phyloP scores from a whole-genome alignment of 53 echinoderm and acorn worm genomes.

The Actinopyga echinites region DNA sequence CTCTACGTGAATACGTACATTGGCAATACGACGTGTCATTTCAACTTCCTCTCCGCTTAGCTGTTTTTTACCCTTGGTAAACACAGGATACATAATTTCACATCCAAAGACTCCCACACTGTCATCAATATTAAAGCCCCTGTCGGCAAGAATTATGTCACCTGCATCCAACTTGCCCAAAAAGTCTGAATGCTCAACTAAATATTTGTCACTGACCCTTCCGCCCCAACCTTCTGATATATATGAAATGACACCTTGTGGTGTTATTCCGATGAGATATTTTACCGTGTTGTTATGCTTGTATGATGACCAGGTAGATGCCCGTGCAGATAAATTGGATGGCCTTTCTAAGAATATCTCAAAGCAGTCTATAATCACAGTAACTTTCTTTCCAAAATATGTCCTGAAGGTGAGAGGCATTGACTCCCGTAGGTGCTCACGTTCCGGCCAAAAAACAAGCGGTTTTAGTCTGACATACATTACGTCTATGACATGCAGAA shows the following conservation, averaged over 20 bases:
- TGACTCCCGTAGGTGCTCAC: not conserved
- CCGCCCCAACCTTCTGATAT: conserved; percentile 56
- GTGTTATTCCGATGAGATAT: conserved; percentile 43
- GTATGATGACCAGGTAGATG: conserved; percentile 23
- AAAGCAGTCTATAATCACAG: conserved; percentile 10
- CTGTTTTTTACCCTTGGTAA: conserved; percentile 57
- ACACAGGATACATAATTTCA: conserved; percentile 37
- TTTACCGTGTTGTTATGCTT: conserved; percentile 46
- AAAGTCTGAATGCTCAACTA: conserved; percentile 4
- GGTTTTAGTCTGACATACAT: conserved; percentile 4
- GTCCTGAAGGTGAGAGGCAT: conserved; percentile 24
- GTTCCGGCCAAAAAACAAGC: not conserved
- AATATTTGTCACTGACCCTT: conserved; percentile 38
- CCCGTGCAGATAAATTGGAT: conserved; percentile 4
- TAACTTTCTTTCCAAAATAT: not conserved
- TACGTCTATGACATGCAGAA: not conserved
- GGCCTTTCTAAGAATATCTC: conserved; percentile 15
- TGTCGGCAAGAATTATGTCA: conserved; percentile 43
- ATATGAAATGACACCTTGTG: conserved; percentile 37
- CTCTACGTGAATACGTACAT: conserved; percentile 55
- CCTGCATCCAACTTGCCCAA: conserved; percentile 19
- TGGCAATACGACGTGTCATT: conserved; percentile 45
- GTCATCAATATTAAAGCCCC: conserved; percentile 38
- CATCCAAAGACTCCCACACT: not conserved
- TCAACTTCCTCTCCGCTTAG: conserved; percentile 43